Conservation (phyloP, 2,113 vertebrate species). For the Mus spicilegus region DNA sequence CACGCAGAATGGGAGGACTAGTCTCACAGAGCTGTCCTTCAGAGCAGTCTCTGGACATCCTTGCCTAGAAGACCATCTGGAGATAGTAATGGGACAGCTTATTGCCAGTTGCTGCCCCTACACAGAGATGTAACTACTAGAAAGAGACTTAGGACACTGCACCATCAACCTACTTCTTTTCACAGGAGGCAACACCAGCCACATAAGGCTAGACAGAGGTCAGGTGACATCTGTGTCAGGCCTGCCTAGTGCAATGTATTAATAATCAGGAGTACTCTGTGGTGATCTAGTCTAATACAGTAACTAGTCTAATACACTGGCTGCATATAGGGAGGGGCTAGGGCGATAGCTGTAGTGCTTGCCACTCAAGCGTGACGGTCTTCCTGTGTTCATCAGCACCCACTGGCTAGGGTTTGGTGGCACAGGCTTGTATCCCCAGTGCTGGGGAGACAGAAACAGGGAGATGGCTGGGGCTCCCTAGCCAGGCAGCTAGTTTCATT, state of each 20-base stretch:
- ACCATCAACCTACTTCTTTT: background rate
- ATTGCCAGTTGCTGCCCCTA: background rate
- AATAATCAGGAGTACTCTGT: background rate
- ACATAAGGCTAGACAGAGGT: background rate
- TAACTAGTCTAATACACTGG: too few species aligned
- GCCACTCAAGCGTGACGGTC: background rate
- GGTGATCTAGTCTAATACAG: too few species aligned
- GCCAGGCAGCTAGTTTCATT: background rate
- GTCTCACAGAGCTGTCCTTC: background rate
- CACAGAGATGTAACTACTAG: background rate
- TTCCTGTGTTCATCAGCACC: background rate
- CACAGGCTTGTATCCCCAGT: background rate
- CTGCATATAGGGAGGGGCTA: background rate
- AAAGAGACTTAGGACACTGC: background rate
- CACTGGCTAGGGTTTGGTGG: background rate
- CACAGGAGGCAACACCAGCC: background rate
- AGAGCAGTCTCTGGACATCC: background rate
- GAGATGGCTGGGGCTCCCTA: background rate
- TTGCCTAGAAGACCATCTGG: too few species aligned
- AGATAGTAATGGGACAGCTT: background rate
- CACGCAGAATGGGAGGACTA: background rate
- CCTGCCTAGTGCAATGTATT: background rate
- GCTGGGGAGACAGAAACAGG: background rate
- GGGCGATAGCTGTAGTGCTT: background rate
- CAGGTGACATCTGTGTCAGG: background rate